These are phyloP conservation scores for Lacanobia wlatinum DNA, from an alignment of 2,888 invertebrate species.

Conservation along the genomic window DNA sequence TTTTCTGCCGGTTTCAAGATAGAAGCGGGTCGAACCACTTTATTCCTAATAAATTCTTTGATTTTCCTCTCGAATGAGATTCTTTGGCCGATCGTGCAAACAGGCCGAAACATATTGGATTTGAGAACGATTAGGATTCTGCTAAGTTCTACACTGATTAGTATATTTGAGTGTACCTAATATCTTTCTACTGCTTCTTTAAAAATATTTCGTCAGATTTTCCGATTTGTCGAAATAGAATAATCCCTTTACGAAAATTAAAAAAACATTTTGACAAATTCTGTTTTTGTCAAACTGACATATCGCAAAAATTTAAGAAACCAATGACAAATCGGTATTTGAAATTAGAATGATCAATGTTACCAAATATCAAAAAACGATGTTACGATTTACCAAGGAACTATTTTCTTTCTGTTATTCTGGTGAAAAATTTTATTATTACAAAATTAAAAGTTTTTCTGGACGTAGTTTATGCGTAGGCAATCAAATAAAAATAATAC, in stretches of 20 bases:
- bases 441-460: not conserved
- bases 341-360: conserved; percentile 38
- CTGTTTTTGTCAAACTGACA: conserved; percentile 25
- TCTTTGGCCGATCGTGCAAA: conserved; percentile 76
- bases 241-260: not conserved
- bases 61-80: conserved; percentile 74
- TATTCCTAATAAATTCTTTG: conserved; percentile 82
- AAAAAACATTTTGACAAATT: conserved; percentile 30
- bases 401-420: not conserved
- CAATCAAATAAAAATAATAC: too few relatives aligned
- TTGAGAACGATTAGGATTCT: not conserved
- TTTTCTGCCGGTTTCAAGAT: conserved; percentile 86
- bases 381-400: not conserved
- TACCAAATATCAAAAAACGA: conserved; percentile 14
- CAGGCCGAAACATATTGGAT: conserved; percentile 81
- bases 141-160: not conserved
- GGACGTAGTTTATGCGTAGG: too few relatives aligned
- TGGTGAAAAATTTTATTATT: not conserved
- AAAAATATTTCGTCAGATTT: conserved; percentile 31
- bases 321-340: conserved; percentile 46
- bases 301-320: not conserved
- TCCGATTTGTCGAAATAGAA: conserved; percentile 14
- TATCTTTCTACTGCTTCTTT: not conserved
- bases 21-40: conserved; percentile 84
- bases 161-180: not conserved